These are phyloP conservation scores for Clarias gariepinus DNA, from an alignment of 2,113 vertebrate species.

Conservation along the genomic window DNA sequence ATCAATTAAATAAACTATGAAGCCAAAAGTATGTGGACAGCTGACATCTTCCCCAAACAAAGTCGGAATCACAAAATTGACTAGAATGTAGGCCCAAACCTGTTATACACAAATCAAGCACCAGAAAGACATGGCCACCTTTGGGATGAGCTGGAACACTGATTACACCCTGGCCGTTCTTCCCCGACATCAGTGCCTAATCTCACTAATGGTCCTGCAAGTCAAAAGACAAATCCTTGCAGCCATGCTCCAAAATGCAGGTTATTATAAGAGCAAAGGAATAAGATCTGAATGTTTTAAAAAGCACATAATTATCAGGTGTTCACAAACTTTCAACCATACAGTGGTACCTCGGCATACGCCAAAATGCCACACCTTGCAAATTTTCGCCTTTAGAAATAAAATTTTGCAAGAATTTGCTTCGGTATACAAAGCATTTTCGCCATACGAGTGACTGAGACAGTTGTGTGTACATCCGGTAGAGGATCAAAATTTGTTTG, in stretches of 20 bases:
- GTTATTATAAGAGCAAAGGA: too few relatives aligned
- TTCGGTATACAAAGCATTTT: too few relatives aligned
- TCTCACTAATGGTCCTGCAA: neutral
- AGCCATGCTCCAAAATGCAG: neutral
- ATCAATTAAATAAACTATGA: neutral
- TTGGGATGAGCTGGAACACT: neutral
- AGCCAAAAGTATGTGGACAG: too few relatives aligned
- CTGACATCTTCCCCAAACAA: neutral
- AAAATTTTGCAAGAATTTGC: too few relatives aligned
- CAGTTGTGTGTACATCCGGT: too few relatives aligned
- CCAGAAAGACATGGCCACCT: neutral
- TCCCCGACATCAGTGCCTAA: neutral
- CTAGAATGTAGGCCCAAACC: neutral
- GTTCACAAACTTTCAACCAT: neutral
- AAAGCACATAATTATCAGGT: neutral
- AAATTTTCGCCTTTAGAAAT: too few relatives aligned
- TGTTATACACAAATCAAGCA: neutral
- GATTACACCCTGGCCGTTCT: neutral
- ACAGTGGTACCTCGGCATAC: too few relatives aligned
- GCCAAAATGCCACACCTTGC: too few relatives aligned
- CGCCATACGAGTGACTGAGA: too few relatives aligned
- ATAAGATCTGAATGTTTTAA: neutral
- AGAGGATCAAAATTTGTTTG: too few relatives aligned
- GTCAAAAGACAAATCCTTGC: neutral
- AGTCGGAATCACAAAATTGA: neutral